Percentiles rank a stretch among this genome's conserved stretches.
phyloP scores from a whole-genome alignment of 2,888 invertebrate species.

The Strigamia maritima region DNA sequence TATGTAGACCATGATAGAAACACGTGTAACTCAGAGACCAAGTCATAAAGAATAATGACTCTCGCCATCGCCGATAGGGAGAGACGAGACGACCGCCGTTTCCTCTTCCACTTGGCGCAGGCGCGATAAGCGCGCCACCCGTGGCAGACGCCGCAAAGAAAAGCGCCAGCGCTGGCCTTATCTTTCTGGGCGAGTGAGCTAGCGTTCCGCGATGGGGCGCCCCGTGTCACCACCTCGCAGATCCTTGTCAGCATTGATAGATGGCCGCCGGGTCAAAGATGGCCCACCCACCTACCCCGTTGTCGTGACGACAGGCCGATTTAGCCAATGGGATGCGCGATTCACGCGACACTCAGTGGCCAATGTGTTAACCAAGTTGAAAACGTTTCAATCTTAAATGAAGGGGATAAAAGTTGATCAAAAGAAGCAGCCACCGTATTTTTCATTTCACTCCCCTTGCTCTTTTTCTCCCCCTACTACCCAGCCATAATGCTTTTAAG shows the following conservation, averaged over 20 bases:
- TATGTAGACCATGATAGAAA: slow-evolving; percentile 27
- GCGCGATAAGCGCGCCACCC: slow-evolving; percentile 22
- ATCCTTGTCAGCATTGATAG: slow-evolving; percentile 18
- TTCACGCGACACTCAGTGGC: background rate
- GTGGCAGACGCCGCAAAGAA: slow-evolving; percentile 21
- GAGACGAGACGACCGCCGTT: slow-evolving; percentile 11
- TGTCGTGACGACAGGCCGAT: background rate
- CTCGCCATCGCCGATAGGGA: slow-evolving; percentile 17
- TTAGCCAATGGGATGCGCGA: slow-evolving; percentile 9
- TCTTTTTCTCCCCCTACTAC: background rate
- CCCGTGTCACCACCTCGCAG: slow-evolving; percentile 27
- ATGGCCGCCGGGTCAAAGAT: slow-evolving; percentile 29
- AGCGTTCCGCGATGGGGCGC: slow-evolving; percentile 22
- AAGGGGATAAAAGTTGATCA: slow-evolving; percentile 22
- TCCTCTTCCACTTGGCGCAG: slow-evolving; percentile 16
- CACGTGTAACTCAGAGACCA: slow-evolving; percentile 23
- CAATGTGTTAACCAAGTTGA: slow-evolving; percentile 18
- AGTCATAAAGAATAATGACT: slow-evolving; percentile 27
- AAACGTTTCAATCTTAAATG: slow-evolving; percentile 27
- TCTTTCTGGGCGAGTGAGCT: slow-evolving; percentile 19
- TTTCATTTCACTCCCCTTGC: background rate
- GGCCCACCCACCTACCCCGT: background rate
- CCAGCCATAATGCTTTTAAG: background rate
- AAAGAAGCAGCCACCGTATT: slow-evolving; percentile 2
- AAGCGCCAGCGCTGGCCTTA: slow-evolving; percentile 5